phyloP scores from a whole-genome alignment of 2,888 invertebrate species.

The Rutpela maculata region DNA sequence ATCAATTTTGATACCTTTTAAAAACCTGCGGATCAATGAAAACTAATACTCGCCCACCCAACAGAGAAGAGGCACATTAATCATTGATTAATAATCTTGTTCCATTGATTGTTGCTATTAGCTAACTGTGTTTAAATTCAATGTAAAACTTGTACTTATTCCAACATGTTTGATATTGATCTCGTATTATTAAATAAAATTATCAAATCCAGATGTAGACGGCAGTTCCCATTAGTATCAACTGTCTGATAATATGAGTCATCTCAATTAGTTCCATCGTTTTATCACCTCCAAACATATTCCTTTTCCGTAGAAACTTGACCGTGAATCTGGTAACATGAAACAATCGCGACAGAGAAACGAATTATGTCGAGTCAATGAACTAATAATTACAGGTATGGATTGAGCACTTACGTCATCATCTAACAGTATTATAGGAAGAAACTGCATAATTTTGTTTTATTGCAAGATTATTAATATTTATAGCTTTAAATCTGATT shows the following conservation, averaged over 20 bases:
- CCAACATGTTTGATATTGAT: neutral
- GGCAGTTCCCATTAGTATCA: conserved; percentile 32
- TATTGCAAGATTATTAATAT: neutral
- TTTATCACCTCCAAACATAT: conserved; percentile 21
- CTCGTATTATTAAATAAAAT: neutral
- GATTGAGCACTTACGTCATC: conserved; percentile 26
- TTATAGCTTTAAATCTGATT: neutral
- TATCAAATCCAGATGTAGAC: conserved; percentile 2
- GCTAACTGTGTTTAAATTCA: neutral
- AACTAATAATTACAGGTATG: conserved; percentile 42
- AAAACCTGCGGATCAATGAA: no score
- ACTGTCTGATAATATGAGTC: conserved; percentile 33
- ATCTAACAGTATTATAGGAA: neutral
- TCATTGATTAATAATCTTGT: no score
- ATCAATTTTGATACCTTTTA: no score
- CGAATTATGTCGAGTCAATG: conserved; percentile 31
- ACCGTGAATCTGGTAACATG: conserved; percentile 32
- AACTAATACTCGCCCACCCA: no score
- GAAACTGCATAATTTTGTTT: no score
- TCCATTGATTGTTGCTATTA: no score
- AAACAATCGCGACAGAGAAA: conserved; percentile 20
- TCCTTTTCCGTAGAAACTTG: conserved; percentile 38
- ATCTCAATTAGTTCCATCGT: conserved; percentile 31
- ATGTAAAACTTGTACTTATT: neutral
- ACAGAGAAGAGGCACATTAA: no score